phyloP scores from a whole-genome alignment of 2,888 invertebrate species.

The Halocaridina rubra region DNA sequence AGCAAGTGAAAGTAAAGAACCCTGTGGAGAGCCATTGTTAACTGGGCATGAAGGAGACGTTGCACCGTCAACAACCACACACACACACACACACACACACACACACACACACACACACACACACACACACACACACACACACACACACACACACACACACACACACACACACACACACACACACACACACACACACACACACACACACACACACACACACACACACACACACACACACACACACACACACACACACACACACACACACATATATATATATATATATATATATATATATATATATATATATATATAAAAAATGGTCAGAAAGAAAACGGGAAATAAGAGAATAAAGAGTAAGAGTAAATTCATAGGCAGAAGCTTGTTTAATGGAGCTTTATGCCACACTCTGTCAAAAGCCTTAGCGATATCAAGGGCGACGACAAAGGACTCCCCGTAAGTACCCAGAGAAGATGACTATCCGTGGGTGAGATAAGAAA shows the following conservation, averaged over 20 bases:
- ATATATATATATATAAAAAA: neutral
- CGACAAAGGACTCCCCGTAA: too few relatives aligned
- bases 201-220: neutral
- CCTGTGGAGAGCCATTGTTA: too few relatives aligned
- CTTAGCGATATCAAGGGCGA: too few relatives aligned
- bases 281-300: constrained; percentile 9
- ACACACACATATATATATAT: neutral
- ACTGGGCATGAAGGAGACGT: too few relatives aligned
- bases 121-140: neutral
- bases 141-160: neutral
- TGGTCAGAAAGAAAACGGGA: neutral
- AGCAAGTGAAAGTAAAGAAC: too few relatives aligned
- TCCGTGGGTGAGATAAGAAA: too few relatives aligned
- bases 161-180: neutral
- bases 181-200: neutral
- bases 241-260: neutral
- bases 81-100: too few relatives aligned
- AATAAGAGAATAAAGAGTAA: neutral
- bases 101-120: neutral
- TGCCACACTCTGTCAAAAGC: too few relatives aligned
- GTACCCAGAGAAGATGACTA: too few relatives aligned
- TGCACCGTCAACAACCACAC: too few relatives aligned
- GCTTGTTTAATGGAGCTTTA: too few relatives aligned
- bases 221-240: neutral
- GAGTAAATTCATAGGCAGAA: too few relatives aligned